These are phyloP conservation scores for Thamnophis elegans DNA, from an alignment of 2,797 vertebrate genomes.

Conservation along the genomic window DNA sequence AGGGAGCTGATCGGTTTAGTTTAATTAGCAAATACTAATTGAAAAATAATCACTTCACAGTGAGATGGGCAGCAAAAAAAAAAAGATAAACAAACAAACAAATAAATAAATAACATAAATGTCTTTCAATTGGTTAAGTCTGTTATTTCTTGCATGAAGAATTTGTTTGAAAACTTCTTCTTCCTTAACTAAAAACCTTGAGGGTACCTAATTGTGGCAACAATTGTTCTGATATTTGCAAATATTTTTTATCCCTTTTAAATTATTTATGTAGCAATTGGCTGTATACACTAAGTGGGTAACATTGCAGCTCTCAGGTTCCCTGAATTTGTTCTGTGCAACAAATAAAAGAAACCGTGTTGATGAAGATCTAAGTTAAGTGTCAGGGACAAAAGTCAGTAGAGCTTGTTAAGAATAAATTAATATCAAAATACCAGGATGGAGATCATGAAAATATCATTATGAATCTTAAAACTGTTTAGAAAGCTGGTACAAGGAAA, in stretches of 20 bases:
- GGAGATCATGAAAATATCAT: neutral
- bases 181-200: neutral
- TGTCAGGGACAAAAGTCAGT: neutral
- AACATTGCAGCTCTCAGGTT: neutral
- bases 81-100: neutral
- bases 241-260: neutral
- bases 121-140: neutral
- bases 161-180: neutral
- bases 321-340: neutral
- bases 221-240: neutral
- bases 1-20: neutral
- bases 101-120: neutral
- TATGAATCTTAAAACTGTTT: neutral
- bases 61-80: neutral
- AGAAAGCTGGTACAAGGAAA: neutral
- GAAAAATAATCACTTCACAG: neutral
- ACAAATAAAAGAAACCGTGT: neutral
- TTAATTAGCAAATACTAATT: too few species aligned
- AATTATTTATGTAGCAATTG: neutral
- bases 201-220: neutral
- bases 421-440: conserved; percentile 4
- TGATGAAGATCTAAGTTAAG: neutral
- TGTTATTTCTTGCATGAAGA: neutral
- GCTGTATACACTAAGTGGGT: neutral
- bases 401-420: neutral